These are phyloP conservation scores for Phataginus tricuspis DNA, from an alignment of 2,797 vertebrate genomes.

Conservation along the genomic window DNA sequence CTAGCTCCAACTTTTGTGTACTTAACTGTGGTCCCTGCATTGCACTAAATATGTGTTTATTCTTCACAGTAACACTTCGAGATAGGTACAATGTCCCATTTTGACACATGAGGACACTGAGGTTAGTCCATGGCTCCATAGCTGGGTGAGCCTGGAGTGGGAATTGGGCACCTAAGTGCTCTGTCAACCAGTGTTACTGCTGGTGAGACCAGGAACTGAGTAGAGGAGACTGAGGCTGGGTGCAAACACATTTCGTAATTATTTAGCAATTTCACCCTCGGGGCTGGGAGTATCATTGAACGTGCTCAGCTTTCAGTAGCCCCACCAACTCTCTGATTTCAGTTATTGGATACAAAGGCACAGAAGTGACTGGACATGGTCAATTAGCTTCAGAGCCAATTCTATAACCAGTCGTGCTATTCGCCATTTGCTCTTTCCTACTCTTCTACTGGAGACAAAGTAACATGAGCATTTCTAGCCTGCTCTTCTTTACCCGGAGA, in stretches of 20 bases:
- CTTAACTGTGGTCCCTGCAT: neutral
- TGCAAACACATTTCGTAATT: neutral
- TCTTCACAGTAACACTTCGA: neutral
- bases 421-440: neutral
- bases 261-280: neutral
- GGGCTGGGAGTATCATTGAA: neutral
- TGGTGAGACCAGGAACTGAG: neutral
- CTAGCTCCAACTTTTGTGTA: neutral
- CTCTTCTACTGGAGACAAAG: neutral
- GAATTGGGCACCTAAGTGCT: neutral
- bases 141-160: neutral
- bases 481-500: neutral
- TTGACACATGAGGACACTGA: neutral
- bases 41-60: neutral
- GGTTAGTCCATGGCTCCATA: neutral
- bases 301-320: neutral
- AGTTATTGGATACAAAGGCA: neutral
- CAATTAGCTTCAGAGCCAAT: neutral
- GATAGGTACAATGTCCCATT: neutral
- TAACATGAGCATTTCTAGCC: neutral
- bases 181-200: rapidly evolving
- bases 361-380: neutral
- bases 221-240: neutral
- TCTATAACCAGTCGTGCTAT: neutral
- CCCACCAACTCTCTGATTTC: neutral